phyloP scores from a whole-genome alignment of 2,888 invertebrate genomes.

The Apamea crenata region DNA sequence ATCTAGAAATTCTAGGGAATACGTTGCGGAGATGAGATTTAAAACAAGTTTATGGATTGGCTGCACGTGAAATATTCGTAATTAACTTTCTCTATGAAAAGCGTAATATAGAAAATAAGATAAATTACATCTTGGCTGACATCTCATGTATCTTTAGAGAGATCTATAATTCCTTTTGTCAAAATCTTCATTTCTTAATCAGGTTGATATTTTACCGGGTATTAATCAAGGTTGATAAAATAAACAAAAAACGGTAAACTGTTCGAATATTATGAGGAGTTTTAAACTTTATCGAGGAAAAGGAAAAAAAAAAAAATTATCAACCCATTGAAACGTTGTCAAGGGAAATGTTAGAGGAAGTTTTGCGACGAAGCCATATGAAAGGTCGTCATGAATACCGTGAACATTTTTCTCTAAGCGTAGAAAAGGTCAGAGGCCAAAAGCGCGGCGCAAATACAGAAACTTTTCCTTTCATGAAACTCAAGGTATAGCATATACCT shows the following conservation, averaged over 20 bases:
- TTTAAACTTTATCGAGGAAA: background rate
- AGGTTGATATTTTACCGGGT: background rate
- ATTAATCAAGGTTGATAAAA: background rate
- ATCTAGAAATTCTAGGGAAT: background rate
- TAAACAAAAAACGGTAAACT: too few relatives aligned
- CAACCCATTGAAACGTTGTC: background rate
- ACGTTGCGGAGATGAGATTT: background rate
- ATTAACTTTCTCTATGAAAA: background rate
- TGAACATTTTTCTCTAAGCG: background rate
- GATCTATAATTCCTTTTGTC: background rate
- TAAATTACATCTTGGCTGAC: background rate
- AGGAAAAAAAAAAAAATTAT: background rate
- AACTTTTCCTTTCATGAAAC: slow-evolving; percentile 14
- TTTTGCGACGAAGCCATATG: slow-evolving; percentile 16
- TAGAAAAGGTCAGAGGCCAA: slow-evolving; percentile 40
- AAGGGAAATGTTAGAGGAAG: background rate
- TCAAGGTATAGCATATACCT: background rate
- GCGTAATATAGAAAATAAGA: too few relatives aligned
- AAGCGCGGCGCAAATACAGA: background rate
- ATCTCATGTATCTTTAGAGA: background rate
- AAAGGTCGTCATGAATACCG: slow-evolving; percentile 1
- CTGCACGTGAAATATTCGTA: background rate
- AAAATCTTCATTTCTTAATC: background rate
- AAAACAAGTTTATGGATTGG: background rate
- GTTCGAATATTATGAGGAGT: background rate